phyloP scores from a whole-genome alignment of 2,797 vertebrate species.

The Tragopan temminckii region DNA sequence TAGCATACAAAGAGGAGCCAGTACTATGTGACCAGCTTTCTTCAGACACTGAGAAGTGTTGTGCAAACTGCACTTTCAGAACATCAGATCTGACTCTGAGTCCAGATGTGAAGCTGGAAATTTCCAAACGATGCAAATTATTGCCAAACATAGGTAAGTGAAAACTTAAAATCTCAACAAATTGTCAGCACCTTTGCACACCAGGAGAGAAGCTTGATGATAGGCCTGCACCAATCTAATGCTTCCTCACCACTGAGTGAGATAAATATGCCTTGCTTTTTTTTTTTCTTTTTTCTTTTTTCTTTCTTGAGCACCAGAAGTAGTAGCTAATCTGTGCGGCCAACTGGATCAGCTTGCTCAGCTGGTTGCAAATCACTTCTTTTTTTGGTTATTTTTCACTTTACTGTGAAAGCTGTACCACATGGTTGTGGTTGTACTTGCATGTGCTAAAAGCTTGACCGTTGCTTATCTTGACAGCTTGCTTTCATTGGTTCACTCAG shows the following conservation, averaged over 20 bases:
- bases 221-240: not conserved
- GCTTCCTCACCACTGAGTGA: not conserved
- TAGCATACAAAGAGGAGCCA: slow-evolving; percentile 30
- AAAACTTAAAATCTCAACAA: not conserved
- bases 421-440: fast-evolving
- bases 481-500: not conserved
- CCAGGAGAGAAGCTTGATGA: not conserved
- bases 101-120: not conserved
- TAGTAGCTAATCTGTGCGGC: not conserved
- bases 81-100: not conserved
- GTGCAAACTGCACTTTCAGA: not conserved
- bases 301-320: not conserved
- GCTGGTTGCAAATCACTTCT: not conserved
- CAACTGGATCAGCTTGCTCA: not conserved
- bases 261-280: not conserved
- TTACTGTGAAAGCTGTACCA: not conserved
- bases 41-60: not conserved
- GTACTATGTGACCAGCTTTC: not conserved
- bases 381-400: not conserved
- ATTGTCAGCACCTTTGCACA: not conserved
- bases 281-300: not conserved
- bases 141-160: not conserved
- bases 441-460: fast-evolving
- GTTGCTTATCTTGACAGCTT: not conserved
- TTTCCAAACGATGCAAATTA: not conserved